Base-by-base conservation (phyloP, 1,140 invertebrate genomes). In the Drosophila ogumai region DNA sequence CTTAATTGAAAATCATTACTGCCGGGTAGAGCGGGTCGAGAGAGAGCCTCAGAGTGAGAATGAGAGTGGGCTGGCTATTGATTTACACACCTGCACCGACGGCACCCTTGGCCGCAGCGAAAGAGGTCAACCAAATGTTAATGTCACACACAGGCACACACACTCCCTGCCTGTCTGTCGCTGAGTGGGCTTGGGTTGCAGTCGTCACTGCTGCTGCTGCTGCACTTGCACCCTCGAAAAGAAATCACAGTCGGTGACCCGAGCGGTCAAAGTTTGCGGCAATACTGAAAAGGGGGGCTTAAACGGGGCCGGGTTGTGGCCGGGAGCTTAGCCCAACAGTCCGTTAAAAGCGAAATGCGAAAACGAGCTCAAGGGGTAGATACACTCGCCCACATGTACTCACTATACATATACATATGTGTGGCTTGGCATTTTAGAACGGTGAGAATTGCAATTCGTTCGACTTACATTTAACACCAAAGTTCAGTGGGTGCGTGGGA, bases 81-180 rank as follows among this genome's bases (percentile, higher is more conserved):
- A 87, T 87, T 87, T 88, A 64, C 79, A 84, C 84, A 87, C 76
- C 84, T 81, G 85, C 61, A 87, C 79, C 84, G 84, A 86, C 61
- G 40, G 66, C 68, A 72, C 87, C 85, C 85, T 90, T 90, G 85
- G 85, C 85, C 85, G 78, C 69, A 81, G 65, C 47, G 63, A 85
- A 90, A 90, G 85, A 90, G 85, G 85, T 90, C 85, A 90, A 50
- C 77, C 60, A 90, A 90, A 90, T 90, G 85, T 90, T 90, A 90
- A 90, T 90, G 85, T 90, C 85, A 90, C 77, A 75, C 81, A 72
- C 76, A 61, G 43, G 46, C 19, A 36, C 36, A 32, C 36, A 64
- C 50, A 57, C 69, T 19, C n/a, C 19, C 28, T n/a, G 36, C 10
- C 73, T 36, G 76, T 77, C 64, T 50, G 56, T 79, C 72, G 73